These are phyloP conservation scores for Lipotes vexillifer DNA, from an alignment of 2,113 vertebrate genomes.

Conservation along the genomic window DNA sequence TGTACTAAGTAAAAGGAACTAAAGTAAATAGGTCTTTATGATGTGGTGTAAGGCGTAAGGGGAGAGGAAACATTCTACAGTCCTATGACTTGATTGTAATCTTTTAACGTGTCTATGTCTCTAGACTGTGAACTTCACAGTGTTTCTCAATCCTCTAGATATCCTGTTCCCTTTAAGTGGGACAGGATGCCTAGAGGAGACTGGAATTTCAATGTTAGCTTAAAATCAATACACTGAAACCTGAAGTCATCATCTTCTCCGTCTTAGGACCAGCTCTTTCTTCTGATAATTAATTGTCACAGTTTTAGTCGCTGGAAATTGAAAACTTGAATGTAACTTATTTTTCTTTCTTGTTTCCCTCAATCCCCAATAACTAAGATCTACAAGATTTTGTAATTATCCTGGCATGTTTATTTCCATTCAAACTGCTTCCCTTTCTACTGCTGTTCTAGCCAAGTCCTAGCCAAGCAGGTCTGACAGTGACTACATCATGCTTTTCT, in stretches of 20 bases:
- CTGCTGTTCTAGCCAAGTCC: not conserved
- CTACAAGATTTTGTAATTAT: not conserved
- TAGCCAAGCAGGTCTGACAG: not conserved
- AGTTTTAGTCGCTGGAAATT: not conserved
- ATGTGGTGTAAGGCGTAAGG: not conserved
- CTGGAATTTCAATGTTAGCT: not conserved
- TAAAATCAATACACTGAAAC: not conserved
- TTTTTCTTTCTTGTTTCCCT: not conserved
- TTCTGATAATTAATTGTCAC: not conserved
- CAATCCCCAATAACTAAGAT: not conserved
- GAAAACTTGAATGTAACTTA: not conserved
- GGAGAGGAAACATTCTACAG: not conserved
- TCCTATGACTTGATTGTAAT: not conserved
- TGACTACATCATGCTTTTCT: not conserved
- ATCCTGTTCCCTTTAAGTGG: not conserved
- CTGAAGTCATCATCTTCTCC: not conserved
- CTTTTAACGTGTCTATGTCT: not conserved
- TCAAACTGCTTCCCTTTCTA: not conserved
- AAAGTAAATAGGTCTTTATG: not conserved
- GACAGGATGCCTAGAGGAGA: not conserved
- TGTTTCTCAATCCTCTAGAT: not conserved
- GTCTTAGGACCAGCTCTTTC: not conserved
- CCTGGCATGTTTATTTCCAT: not conserved
- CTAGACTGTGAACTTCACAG: not conserved
- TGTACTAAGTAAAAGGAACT: not conserved